Conservation (phyloP, 2,888 invertebrate species). For the Pollenia amentaria region DNA sequence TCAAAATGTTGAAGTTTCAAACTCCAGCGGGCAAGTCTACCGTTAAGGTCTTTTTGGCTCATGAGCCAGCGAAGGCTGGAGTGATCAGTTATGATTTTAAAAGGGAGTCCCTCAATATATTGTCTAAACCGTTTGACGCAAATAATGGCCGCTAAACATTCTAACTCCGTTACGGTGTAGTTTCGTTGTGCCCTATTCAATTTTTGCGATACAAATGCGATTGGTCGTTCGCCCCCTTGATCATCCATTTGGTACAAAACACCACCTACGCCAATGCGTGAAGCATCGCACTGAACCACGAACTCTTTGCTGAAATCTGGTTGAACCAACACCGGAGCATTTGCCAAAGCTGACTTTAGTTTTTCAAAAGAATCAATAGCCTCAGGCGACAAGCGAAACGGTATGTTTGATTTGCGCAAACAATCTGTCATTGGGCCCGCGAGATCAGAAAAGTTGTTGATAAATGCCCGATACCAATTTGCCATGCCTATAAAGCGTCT, state of each 20-base stretch:
- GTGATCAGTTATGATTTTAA: constrained; percentile 11
- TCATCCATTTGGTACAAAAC: not conserved
- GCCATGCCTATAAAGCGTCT: not conserved
- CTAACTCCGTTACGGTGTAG: too few relatives aligned
- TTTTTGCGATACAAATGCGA: not conserved
- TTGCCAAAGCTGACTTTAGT: not conserved
- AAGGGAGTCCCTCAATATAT: constrained; percentile 11
- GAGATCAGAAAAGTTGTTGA: constrained; percentile 2
- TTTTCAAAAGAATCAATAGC: not conserved
- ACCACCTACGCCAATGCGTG: not conserved
- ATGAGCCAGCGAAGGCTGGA: constrained; percentile 16
- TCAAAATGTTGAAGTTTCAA: constrained; percentile 21
- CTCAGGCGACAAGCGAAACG: not conserved
- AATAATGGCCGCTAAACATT: too few relatives aligned
- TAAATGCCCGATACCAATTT: constrained; percentile 6
- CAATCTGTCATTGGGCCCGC: constrained; percentile 1
- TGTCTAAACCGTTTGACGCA: constrained; percentile 9
- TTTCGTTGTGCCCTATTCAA: not conserved
- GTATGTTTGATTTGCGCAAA: not conserved
- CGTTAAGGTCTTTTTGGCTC: constrained; percentile 12
- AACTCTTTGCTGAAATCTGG: not conserved
- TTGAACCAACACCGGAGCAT: not conserved
- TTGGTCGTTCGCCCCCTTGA: not conserved
- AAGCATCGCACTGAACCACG: not conserved
- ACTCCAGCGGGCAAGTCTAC: not conserved